phyloP scores from a whole-genome alignment of 2,113 vertebrate genomes.

The Micromys minutus region DNA sequence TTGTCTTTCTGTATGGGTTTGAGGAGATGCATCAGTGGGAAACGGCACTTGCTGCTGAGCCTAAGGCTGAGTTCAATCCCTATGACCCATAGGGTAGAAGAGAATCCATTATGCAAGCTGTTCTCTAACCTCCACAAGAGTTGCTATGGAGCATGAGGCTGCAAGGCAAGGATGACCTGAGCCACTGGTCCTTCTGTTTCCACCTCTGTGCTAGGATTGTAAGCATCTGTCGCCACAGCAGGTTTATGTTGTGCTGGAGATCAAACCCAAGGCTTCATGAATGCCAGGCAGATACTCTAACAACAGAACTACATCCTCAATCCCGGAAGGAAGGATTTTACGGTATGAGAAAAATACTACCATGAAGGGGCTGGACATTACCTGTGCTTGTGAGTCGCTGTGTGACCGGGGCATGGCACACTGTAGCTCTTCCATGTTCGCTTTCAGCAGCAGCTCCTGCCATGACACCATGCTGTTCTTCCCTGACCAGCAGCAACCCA shows the following conservation, averaged over 20 bases:
- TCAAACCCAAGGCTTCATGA: background rate
- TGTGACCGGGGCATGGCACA: slow-evolving; percentile 52
- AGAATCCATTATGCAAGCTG: background rate
- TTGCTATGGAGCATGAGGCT: background rate
- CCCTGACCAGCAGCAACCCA: fast-evolving
- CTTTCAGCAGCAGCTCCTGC: slow-evolving; percentile 71
- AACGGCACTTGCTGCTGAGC: background rate
- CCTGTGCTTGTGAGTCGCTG: background rate
- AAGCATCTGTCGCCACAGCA: background rate
- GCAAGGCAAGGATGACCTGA: background rate
- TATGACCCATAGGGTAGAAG: background rate
- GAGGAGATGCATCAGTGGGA: background rate
- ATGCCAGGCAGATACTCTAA: background rate
- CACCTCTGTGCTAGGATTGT: background rate
- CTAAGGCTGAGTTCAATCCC: background rate
- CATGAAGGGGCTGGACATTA: fast-evolving
- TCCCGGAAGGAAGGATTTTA: background rate
- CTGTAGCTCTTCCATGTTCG: slow-evolving; percentile 49
- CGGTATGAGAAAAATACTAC: background rate
- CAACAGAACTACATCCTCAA: background rate
- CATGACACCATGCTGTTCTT: fast-evolving
- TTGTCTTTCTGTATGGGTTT: background rate
- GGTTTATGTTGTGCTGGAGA: background rate
- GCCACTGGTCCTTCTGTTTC: background rate
- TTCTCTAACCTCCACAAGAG: no score